phyloP scores from a whole-genome alignment of 2,888 invertebrate species.

The Tetragnatha montana region DNA sequence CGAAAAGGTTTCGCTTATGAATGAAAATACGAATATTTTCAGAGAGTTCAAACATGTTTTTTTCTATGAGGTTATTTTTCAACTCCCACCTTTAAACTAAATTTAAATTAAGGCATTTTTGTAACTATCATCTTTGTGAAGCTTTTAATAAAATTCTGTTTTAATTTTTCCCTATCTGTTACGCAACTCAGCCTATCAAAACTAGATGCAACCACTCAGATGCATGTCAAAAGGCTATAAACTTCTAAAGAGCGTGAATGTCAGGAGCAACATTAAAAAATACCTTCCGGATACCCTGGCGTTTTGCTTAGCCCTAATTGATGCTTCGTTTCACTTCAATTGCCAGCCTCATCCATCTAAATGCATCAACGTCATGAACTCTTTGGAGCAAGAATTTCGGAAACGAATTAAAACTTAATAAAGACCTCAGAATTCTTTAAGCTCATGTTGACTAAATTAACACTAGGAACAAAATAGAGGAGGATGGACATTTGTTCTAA shows the following conservation, averaged over 20 bases:
- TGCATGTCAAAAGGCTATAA: neutral
- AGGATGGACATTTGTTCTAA: no score
- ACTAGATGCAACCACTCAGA: neutral
- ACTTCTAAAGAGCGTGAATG: neutral
- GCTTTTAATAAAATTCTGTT: no score
- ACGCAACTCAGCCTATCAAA: neutral
- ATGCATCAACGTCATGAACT: conserved; percentile 37
- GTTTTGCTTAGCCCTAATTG: neutral
- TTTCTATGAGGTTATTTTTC: no score
- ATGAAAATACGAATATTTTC: no score
- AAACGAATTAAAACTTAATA: conserved; percentile 49
- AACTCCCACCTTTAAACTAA: no score
- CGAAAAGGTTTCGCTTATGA: no score
- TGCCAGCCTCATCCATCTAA: conserved; percentile 20
- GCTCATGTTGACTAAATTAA: neutral
- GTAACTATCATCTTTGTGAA: no score
- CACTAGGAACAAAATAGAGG: neutral
- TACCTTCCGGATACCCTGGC: neutral
- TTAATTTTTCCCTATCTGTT: neutral
- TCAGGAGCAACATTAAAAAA: conserved; percentile 7
- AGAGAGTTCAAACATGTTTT: no score
- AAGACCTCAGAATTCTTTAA: conserved; percentile 6
- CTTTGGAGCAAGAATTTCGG: conserved; percentile 3
- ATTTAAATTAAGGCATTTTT: no score
- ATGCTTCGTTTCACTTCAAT: conserved; percentile 6